Percentiles rank a stretch among this genome's conserved stretches.
Evolutionary conservation across 2,113 vertebrate species (phyloP).

Genomic region (Rutilus rutilus): DNA sequence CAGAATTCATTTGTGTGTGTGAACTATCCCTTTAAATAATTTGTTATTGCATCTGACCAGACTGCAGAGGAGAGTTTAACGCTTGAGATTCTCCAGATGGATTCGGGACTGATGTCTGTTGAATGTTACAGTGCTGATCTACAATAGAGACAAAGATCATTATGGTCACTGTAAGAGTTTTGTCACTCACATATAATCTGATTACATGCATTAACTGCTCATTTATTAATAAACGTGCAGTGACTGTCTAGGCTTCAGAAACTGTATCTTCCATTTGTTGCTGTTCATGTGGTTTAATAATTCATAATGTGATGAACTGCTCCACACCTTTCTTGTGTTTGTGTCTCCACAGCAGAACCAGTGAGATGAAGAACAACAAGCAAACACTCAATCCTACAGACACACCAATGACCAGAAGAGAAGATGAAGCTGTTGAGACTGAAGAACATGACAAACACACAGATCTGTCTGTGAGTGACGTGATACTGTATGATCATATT

Average conservation of each 20-base stretch:
- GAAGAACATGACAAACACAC: neutral
- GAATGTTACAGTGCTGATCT: conserved; percentile 6
- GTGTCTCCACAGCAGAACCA: conserved; percentile 25
- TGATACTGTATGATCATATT: neutral
- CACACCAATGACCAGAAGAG: neutral
- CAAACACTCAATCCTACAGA: neutral
- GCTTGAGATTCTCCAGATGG: neutral
- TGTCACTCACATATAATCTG: neutral
- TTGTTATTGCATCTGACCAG: conserved; percentile 23
- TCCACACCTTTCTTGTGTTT: conserved; percentile 46
- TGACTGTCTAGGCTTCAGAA: neutral
- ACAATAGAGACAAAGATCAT: neutral
- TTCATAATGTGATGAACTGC: neutral
- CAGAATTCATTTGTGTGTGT: neutral
- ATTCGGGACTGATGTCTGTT: conserved; percentile 9
- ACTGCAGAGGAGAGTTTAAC: neutral
- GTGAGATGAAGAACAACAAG: conserved; percentile 19
- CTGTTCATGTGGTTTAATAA: neutral
- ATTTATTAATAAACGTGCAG: neutral
- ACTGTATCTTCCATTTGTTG: neutral
- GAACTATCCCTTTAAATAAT: neutral
- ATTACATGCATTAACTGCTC: neutral
- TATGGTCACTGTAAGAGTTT: too few species aligned
- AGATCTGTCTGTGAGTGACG: neutral
- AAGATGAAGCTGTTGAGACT: neutral